Evolutionary conservation across 2,888 invertebrate genomes (phyloP).

Genomic region (Salpingus planirostris): DNA sequence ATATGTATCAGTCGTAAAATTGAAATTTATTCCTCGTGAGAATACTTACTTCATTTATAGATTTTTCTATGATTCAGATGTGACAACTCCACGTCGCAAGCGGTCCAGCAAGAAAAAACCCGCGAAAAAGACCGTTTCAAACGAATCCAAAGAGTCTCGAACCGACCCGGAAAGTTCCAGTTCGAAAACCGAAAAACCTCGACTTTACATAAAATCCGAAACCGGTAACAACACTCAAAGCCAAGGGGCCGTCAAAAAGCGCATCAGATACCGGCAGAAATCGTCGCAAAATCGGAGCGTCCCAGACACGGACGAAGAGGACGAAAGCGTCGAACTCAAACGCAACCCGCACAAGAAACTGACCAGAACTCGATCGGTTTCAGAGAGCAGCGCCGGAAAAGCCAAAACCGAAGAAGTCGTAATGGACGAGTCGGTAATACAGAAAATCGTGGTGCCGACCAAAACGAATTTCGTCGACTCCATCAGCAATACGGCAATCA

Average conservation of each 20-base stretch:
- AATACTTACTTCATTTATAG: too few species aligned
- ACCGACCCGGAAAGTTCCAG: constrained; percentile 15
- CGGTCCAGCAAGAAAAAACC: constrained; percentile 25
- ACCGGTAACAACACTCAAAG: constrained; percentile 14
- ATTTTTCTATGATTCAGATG: too few species aligned
- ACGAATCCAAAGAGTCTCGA: constrained; percentile 19
- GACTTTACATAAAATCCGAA: constrained; percentile 22
- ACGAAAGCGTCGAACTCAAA: constrained; percentile 15
- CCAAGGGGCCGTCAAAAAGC: constrained; percentile 35
- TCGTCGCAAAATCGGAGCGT: constrained; percentile 24
- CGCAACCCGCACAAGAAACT: constrained; percentile 24
- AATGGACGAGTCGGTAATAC: constrained; percentile 23
- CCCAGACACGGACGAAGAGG: constrained; percentile 31
- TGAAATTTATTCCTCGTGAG: too few species aligned
- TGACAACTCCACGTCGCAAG: constrained; percentile 27
- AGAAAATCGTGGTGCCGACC: constrained; percentile 29
- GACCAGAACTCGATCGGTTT: constrained; percentile 22
- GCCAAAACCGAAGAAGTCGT: constrained; percentile 3
- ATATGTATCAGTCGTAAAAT: not conserved
- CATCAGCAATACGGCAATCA: not conserved
- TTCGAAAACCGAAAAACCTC: constrained; percentile 11
- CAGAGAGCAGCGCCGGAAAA: constrained; percentile 18
- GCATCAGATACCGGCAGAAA: constrained; percentile 33
- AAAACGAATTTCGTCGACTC: constrained; percentile 20
- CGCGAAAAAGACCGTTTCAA: constrained; percentile 23